Evolutionary conservation across 2,888 invertebrate species (phyloP), one percentile per base, ranked within the genome.

Genomic region (Chymomyza caudatula): DNA sequence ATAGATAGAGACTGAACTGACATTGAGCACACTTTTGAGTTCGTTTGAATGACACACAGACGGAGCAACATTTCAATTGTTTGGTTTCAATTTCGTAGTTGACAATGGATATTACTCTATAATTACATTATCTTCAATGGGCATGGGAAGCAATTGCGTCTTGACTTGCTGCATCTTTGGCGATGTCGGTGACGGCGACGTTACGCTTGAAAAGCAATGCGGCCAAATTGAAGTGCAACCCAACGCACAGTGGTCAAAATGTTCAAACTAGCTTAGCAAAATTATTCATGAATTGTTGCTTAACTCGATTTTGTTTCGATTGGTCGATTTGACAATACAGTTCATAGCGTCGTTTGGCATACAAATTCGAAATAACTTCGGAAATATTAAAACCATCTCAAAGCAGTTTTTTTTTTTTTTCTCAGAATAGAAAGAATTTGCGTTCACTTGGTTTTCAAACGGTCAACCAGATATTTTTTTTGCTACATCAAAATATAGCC

Each of bases 101-200:
- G 82, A 86, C 82, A 83, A 86, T 83, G 84, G 85, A 78, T 83
- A 83, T 85, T 73, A 71, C 72, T 83, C 78, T 85, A 84, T 85
- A 80, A 84, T 84, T 86, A 84, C 84, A 78, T 69, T 77, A 81
- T 82, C 85, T 84, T 81, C 54, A 37, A 54, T 23, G 20, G 44
- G 20, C 8, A 51, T 51, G 51, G 51, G 51, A 51, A 51, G 22
- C 22, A 20, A 51, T 19, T 56, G 20, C 20, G 42, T 20, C 84
- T 49, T 49, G 20, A 4, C 66, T 57, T 61, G 65, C 62, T 63
- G 65, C 65, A 55, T 29, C 37, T 64, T 51, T 5, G 55, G 55
- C 53, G 42, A 58, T 42, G 60, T 67, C 67, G 69, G 74, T 76
- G 83, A 66, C 67, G 73, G 78, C 83, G 29, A 37, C 81, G 80